Conservation (phyloP, 2,888 invertebrate genomes). For the Spicauda simplicius region DNA sequence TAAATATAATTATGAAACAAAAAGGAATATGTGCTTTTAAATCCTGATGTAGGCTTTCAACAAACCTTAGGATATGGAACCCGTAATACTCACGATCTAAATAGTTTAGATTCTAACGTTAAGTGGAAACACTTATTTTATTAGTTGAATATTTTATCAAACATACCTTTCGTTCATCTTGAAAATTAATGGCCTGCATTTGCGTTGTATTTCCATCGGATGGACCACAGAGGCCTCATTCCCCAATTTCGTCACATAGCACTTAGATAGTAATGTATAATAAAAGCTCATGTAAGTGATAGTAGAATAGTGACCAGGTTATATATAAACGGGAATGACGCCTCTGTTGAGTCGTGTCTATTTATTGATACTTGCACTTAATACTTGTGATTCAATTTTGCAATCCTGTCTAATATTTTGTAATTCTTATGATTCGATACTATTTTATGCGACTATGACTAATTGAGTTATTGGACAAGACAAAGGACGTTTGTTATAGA, state of each 20-base stretch:
- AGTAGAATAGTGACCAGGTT: constrained; percentile 22
- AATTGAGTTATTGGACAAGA: too few relatives aligned
- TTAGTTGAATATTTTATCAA: constrained; percentile 26
- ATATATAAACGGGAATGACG: constrained; percentile 8
- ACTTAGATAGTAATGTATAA: constrained; percentile 22
- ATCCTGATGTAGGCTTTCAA: too few relatives aligned
- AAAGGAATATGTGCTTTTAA: too few relatives aligned
- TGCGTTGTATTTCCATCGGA: not conserved
- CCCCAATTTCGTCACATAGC: constrained; percentile 7
- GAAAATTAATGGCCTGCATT: constrained; percentile 20
- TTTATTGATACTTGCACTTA: constrained; percentile 13
- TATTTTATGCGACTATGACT: not conserved
- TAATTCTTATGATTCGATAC: constrained; percentile 27
- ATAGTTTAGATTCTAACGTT: too few relatives aligned
- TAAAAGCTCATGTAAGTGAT: constrained; percentile 27
- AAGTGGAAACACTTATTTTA: not conserved
- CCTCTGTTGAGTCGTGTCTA: not conserved
- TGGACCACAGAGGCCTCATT: not conserved
- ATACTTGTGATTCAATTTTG: constrained; percentile 25
- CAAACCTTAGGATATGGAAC: too few relatives aligned
- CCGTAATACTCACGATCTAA: too few relatives aligned
- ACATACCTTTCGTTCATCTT: constrained; percentile 8
- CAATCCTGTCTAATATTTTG: constrained; percentile 25
- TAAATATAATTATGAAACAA: too few relatives aligned
- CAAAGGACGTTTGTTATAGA: too few relatives aligned